Evolutionary conservation across 2,113 vertebrate genomes (phyloP).

Genomic region (Heliornis fulica): DNA sequence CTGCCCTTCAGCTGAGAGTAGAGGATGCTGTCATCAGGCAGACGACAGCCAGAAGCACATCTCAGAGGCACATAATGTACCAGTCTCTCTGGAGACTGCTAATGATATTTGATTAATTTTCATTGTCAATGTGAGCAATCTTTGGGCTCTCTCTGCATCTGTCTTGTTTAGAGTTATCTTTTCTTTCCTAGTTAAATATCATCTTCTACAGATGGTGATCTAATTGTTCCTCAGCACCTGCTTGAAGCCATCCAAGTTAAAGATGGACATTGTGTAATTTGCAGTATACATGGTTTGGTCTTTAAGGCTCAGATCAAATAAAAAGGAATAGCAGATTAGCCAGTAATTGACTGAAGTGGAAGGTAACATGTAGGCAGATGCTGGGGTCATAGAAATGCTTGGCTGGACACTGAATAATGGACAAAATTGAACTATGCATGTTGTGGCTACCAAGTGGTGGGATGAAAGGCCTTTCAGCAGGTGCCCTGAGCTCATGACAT

Average conservation of each 20-base stretch:
- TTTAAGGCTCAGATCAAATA: neutral
- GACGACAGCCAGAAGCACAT: slow-evolving; percentile 22
- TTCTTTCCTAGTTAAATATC: slow-evolving; percentile 21
- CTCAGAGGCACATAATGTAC: slow-evolving; percentile 21
- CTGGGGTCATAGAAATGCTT: neutral
- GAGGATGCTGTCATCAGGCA: neutral
- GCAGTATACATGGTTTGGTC: neutral
- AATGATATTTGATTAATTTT: slow-evolving; percentile 59
- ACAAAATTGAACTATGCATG: neutral
- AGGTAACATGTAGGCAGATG: neutral
- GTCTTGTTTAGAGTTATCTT: slow-evolving; percentile 28
- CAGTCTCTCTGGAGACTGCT: slow-evolving; percentile 31
- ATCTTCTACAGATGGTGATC: slow-evolving; percentile 16
- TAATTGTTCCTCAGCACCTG: slow-evolving; percentile 37
- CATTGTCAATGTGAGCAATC: slow-evolving; percentile 26
- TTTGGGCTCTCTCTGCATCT: slow-evolving; percentile 24
- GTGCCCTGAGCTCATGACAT: neutral
- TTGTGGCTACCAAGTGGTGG: neutral
- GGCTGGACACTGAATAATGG: neutral
- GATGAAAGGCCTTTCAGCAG: neutral
- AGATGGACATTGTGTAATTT: neutral
- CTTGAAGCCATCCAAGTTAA: neutral
- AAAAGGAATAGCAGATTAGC: slow-evolving; percentile 22
- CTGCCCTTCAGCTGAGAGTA: neutral
- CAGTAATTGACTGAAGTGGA: neutral